Evolutionary conservation across 92 coral and sea anemone species (phyloP).

Genomic region (Porites evermanni): DNA sequence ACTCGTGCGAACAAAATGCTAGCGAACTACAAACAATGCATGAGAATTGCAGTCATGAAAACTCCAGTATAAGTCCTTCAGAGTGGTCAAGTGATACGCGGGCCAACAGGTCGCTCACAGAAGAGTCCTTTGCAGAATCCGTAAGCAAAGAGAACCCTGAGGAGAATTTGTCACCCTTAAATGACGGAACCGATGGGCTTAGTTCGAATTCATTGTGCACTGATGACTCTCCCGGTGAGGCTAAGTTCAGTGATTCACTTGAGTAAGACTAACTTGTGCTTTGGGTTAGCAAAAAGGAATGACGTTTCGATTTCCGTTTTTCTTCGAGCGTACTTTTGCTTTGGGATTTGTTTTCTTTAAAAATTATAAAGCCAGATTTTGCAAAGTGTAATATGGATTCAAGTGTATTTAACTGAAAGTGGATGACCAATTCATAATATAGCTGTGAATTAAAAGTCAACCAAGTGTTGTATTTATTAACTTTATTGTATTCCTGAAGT

Average conservation of each 20-base stretch:
- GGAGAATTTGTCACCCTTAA: not conserved
- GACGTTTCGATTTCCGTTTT: too few relatives aligned
- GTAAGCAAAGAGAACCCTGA: not conserved
- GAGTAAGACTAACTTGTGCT: conserved; percentile 9
- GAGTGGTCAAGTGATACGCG: not conserved
- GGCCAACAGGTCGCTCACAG: not conserved
- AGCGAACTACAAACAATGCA: not conserved
- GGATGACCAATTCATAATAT: not conserved
- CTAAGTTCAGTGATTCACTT: not conserved
- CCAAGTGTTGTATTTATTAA: conserved; percentile 8
- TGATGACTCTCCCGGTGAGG: not conserved
- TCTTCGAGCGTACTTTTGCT: too few relatives aligned
- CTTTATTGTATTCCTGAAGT: not conserved
- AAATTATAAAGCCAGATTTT: too few relatives aligned
- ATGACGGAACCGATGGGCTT: not conserved
- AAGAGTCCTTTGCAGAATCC: not conserved
- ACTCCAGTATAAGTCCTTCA: not conserved
- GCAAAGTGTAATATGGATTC: too few relatives aligned
- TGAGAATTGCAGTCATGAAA: not conserved
- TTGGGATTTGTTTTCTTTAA: too few relatives aligned
- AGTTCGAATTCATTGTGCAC: not conserved
- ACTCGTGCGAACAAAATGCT: not conserved
- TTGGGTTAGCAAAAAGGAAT: not conserved
- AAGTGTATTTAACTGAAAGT: not conserved
- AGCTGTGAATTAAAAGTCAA: not conserved